Conservation (phyloP, 2,888 invertebrate genomes). For the Mycogona germanica region DNA sequence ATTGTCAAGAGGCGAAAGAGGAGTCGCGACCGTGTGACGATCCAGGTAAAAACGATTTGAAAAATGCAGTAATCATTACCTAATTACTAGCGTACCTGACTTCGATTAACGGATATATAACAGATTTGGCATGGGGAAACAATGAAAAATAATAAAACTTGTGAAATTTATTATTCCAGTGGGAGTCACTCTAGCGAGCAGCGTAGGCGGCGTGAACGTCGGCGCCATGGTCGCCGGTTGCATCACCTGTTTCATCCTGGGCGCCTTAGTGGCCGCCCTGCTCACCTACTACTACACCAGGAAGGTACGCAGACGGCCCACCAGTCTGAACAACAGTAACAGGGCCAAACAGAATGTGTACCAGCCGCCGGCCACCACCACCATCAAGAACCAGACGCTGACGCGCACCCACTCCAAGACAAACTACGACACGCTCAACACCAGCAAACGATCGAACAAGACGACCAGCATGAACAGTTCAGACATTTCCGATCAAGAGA, state of each 20-base stretch:
- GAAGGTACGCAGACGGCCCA: not conserved
- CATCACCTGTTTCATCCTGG: conserved; percentile 29
- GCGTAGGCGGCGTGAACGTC: not conserved
- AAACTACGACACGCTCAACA: not conserved
- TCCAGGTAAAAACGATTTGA: not conserved
- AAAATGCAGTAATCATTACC: not conserved
- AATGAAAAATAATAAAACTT: too few species aligned
- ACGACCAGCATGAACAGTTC: conserved; percentile 28
- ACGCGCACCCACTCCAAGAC: not conserved
- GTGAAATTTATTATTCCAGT: not conserved
- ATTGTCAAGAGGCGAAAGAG: conserved; percentile 54
- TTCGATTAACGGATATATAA: too few species aligned
- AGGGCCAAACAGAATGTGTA: conserved; percentile 3
- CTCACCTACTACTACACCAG: conserved; percentile 36
- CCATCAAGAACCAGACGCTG: conserved; percentile 1
- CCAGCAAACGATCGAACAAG: conserved; percentile 40
- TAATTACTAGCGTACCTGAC: too few species aligned
- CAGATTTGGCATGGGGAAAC: too few species aligned
- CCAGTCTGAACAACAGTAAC: not conserved
- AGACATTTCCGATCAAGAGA: conserved; percentile 8
- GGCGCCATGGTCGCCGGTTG: conserved; percentile 23
- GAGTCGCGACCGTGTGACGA: conserved; percentile 35
- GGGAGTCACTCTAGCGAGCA: not conserved
- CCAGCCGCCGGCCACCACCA: not conserved
- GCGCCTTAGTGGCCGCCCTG: conserved; percentile 34